Base-by-base conservation (phyloP, 2,888 invertebrate genomes). In the Idaea straminata region DNA sequence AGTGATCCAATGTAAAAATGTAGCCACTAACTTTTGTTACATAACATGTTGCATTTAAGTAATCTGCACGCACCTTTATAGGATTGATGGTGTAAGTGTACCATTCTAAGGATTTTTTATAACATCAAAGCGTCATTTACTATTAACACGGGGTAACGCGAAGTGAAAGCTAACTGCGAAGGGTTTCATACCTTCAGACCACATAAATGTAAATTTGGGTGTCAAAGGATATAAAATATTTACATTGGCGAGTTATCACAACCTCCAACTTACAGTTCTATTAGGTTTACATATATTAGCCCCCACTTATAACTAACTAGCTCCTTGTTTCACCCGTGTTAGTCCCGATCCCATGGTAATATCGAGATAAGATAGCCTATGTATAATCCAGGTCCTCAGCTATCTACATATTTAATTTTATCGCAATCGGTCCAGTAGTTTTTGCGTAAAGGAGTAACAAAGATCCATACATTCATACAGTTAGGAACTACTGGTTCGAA, bases 171-270 rank as follows among this genome's bases (percentile, higher is more conserved):
- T 65, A 66, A 62, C 47, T 62, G 62, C 72, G 61, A 71, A 71
- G 73, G 74, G 61, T 67, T 68, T 63, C 67, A 66, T 72, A 72
- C 69, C 68, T 68, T 70, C 71, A 68, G 59, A 73, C 70, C 73
- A 71, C 76, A 73, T 75, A 73, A 76, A 82, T 80, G 80, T 65
- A 80, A 81, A 82, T 80, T 74, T 75, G 74, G 72, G 72, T 75
- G 71, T 72, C 70, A 70, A 66, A 69, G 69, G 73, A 68, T 74
- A 80, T 83, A 75, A 79, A 79, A 80, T 82, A 83, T 81, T 80
- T 76, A 82, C 63, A 70, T 47, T 10, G 47, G 47, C 47, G 47
- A 47, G 47, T 47, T 47, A 47, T 47, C 47, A 47, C 25, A 25
- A 25, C 47, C 47, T 47, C 5, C 7, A 47, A 47, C 13, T 47